Base-by-base conservation (phyloP, 2,888 invertebrate genomes). In the Microdon myrmicae region DNA sequence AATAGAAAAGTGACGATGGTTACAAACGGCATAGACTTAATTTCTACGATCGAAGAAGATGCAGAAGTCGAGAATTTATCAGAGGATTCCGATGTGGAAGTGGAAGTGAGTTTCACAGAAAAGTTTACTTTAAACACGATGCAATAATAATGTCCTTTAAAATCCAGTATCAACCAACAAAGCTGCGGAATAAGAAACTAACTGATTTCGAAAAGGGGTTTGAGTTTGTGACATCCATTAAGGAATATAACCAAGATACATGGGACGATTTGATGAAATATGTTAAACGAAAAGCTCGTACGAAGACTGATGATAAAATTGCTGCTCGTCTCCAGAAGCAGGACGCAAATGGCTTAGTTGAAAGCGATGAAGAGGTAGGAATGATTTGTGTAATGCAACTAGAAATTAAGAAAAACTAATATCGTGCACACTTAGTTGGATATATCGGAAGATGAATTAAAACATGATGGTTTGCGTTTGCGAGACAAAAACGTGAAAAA, bases 221-320 rank as follows among this genome's bases (percentile, higher is more conserved):
- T 73, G 83, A 90, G 69, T 95, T 95, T 82, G 86, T 90, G 22
- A 86, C 86, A 7, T 87, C 88, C 9, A 85, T 85, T 1, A 86
- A 87, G 58, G 92, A 94, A 70, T 92, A 92, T 74, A 91, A 92
- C 75, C 77, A 87, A 81, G 90, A 92, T 73, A 86, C 89, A 3
- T 90, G 91, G 90, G 87, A 90, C 75, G 88, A 91, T 79, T 74
- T 92, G 14, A 86, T 86, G 71, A 90, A 90, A 72, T 91, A 90
- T 77, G 84, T 92, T 0, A 88, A 89, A 73, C 84, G 91, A 22
- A 91, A 91, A 81, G 89, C 87, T 0, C 88, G 90, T 71, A 86
- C 87, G 9, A 90, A 91, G 71, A 84, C 92, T 1, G 93, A 94
- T 77, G 93, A 94, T 67, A 92, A 90, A 81, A 94, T 94, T 68